These are phyloP conservation scores for Oscheius sp. DNA, from an alignment of 2,888 invertebrate genomes.

Conservation along the genomic window DNA sequence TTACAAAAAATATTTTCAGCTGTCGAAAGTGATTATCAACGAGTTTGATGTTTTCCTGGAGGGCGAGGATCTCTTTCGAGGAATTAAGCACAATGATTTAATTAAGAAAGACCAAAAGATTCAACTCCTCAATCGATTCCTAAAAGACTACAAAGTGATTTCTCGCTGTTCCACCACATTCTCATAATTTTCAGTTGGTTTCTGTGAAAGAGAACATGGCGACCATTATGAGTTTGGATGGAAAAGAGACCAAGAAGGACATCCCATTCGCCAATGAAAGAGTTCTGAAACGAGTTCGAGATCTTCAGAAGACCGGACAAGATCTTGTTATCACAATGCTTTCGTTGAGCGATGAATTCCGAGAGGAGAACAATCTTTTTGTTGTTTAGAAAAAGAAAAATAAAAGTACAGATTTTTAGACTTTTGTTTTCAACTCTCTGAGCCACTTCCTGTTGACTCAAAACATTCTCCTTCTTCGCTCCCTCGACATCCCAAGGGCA, in stretches of 20 bases:
- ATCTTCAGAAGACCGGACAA: background rate
- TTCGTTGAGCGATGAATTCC: conserved; percentile 11
- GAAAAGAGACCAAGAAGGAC: background rate
- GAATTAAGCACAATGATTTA: background rate
- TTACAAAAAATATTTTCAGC: background rate
- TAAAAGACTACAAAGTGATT: conserved; percentile 13
- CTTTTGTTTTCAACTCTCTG: background rate
- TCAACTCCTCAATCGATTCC: background rate
- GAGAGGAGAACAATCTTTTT: conserved; percentile 7
- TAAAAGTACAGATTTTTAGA: background rate
- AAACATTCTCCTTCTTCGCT: background rate
- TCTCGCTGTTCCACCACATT: background rate
- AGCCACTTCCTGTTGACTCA: background rate
- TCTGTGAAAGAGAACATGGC: conserved; percentile 19
- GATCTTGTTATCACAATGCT: conserved; percentile 17
- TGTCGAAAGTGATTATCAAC: background rate
- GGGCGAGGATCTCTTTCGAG: conserved; percentile 11
- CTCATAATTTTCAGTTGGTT: conserved; percentile 19
- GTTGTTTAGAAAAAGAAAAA: background rate
- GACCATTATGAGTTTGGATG: conserved; percentile 3
- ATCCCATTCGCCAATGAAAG: conserved; percentile 18
- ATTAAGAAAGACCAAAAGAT: background rate
- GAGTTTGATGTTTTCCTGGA: conserved; percentile 8
- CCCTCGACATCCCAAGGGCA: background rate
- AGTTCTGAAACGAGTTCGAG: background rate